phyloP scores from a whole-genome alignment of 2,888 invertebrate genomes.

The Eilema depressum region DNA sequence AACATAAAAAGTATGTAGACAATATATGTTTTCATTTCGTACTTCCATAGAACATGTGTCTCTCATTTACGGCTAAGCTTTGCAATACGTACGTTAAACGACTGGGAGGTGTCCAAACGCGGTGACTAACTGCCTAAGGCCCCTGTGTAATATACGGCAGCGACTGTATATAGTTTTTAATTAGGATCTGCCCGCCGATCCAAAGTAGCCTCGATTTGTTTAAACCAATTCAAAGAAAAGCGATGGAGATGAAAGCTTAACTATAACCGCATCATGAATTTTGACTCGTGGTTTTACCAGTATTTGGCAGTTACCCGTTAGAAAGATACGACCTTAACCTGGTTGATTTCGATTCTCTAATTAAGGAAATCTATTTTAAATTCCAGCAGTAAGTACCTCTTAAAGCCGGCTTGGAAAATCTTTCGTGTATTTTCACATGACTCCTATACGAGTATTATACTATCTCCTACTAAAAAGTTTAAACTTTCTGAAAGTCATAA shows the following conservation, averaged over 20 bases:
- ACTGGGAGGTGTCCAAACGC: conserved; percentile 74
- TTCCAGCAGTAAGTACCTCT: conserved; percentile 24
- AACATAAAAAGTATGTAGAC: neutral
- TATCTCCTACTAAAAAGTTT: conserved; percentile 54
- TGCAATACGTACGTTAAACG: conserved; percentile 72
- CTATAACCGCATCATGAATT: conserved; percentile 75
- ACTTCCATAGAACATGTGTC: conserved; percentile 50
- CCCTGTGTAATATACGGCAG: conserved; percentile 76
- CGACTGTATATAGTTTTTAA: conserved; percentile 81
- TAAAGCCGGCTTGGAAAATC: conserved; percentile 11
- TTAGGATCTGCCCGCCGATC: conserved; percentile 79
- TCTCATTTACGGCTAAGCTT: conserved; percentile 45
- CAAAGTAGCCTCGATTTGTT: conserved; percentile 79
- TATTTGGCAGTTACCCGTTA: conserved; percentile 72
- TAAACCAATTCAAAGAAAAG: conserved; percentile 73
- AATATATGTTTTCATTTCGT: conserved; percentile 21
- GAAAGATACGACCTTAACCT: conserved; percentile 59
- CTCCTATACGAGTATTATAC: neutral
- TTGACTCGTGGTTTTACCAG: conserved; percentile 67
- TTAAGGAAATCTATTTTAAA: conserved; percentile 38
- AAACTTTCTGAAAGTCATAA: conserved; percentile 59
- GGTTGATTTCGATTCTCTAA: conserved; percentile 53
- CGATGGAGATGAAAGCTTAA: conserved; percentile 66
- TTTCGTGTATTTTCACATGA: conserved; percentile 51
- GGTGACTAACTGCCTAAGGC: conserved; percentile 75